A percentile compares a stretch with the other conserved stretches of the same genome.
Conservation (phyloP, 2,888 invertebrate genomes). For the Leucophora obtusa region DNA sequence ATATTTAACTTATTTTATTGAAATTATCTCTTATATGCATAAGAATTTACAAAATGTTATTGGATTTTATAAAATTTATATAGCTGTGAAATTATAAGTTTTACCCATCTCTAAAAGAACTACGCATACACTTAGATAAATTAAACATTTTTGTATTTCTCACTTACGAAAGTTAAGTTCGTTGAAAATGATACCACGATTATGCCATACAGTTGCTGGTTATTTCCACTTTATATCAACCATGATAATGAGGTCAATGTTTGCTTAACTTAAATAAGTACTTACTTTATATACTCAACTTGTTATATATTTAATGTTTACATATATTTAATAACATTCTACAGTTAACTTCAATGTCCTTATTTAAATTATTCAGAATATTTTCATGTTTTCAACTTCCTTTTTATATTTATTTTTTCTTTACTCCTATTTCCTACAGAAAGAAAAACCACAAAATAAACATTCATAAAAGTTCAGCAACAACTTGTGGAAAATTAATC, state of each 20-base stretch:
- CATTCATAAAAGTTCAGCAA: slow-evolving; percentile 45
- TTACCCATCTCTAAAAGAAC: too few species aligned
- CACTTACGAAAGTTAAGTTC: too few species aligned
- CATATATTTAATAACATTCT: slow-evolving; percentile 22
- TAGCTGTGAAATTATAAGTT: too few species aligned
- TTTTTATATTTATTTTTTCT: slow-evolving; percentile 16
- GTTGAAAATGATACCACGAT: too few species aligned
- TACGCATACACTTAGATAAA: too few species aligned
- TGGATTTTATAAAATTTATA: too few species aligned
- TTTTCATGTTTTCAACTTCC: slow-evolving; percentile 28
- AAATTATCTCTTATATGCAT: too few species aligned
- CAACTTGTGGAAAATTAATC: slow-evolving; percentile 3
- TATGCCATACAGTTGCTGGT: background rate
- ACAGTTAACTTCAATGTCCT: slow-evolving; percentile 44
- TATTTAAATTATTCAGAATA: slow-evolving; percentile 44
- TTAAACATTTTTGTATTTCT: too few species aligned
- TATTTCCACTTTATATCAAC: background rate
- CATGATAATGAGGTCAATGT: slow-evolving; percentile 38
- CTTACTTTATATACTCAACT: slow-evolving; percentile 10
- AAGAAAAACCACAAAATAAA: slow-evolving; percentile 52
- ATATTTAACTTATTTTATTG: too few species aligned
- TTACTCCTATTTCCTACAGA: slow-evolving; percentile 11
- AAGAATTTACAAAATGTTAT: too few species aligned
- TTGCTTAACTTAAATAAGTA: slow-evolving; percentile 26
- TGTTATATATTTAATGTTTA: slow-evolving; percentile 6